Evolutionary conservation across 2,113 vertebrate species (phyloP), one percentile per base, ranked within the genome.

Genomic region (Podarcis raffonei): DNA sequence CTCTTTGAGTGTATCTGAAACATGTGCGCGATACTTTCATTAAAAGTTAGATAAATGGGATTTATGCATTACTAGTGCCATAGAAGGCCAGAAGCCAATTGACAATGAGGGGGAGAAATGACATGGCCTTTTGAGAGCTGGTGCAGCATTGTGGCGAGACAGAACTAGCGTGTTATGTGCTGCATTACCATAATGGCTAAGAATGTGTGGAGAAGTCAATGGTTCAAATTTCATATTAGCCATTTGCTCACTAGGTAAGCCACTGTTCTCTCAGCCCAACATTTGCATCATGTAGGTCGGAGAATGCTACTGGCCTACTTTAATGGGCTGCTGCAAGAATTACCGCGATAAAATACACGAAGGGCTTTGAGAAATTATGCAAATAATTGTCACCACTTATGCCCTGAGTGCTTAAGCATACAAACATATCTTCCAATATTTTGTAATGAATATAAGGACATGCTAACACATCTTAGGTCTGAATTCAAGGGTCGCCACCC

Each of bases 31-130:
- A 90, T 90, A 88, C 84, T 95, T 94, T 91, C 93, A 94, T 92
- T 92, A 94, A 95, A 95, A 94, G 93, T 92, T 92, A 89, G 91
- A 84, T 88, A 94, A 94, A 93, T 83, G 83, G 81, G 78, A 93
- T 89, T 94, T 93, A 90, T 93, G 81, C 91, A 91, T 90, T 84
- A 88, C 79, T 3, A 0, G 89, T 92, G 90, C 93, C 90, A 94
- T 27, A 87, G 62, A 88, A 65, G 78, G 78, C 86, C 81, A 94
- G 66, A 42, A 90, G 90, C 87, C 59, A 32, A 18, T 65, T 86
- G 84, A 89, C 76, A 79, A 77, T 83, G 37, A 25, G 85, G 6
- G 8, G 27, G 37, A 20, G 11, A 37, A 23, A 22, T 48, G 62
- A 69, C 30, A 32, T 53, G 39, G 18, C 25, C 74, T 69, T 83